A percentile compares a stretch with the other conserved stretches of the same genome.
Conservation (phyloP, 2,888 invertebrate genomes). For the Melieria picta region DNA sequence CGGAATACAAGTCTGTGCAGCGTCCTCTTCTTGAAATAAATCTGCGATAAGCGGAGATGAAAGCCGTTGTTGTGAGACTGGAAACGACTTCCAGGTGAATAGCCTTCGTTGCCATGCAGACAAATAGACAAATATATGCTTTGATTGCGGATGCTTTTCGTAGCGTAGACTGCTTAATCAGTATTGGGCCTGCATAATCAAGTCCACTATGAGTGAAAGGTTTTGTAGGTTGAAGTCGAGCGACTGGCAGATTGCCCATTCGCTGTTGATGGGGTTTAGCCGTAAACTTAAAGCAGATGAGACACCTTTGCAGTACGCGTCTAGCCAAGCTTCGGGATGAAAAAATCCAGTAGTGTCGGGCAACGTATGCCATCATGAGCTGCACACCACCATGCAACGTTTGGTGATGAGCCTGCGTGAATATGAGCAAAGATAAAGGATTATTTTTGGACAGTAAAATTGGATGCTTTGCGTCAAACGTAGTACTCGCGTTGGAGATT, state of each 20-base stretch:
- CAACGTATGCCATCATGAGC: slow-evolving; percentile 25
- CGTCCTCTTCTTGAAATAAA: slow-evolving; percentile 11
- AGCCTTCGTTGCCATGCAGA: no score
- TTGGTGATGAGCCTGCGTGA: slow-evolving; percentile 31
- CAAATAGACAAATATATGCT: slow-evolving; percentile 12
- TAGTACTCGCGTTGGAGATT: slow-evolving; percentile 28
- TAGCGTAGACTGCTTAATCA: slow-evolving; percentile 21
- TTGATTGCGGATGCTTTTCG: slow-evolving; percentile 23
- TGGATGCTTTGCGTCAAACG: slow-evolving; percentile 12
- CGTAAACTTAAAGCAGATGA: slow-evolving; percentile 28
- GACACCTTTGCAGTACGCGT: not conserved
- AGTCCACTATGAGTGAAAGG: slow-evolving; percentile 35
- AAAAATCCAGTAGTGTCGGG: slow-evolving; percentile 20
- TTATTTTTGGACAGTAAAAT: slow-evolving; percentile 18
- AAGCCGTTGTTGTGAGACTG: no score
- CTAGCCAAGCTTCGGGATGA: slow-evolving; percentile 13
- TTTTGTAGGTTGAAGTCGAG: slow-evolving; percentile 21
- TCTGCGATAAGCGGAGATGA: no score
- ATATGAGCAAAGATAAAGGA: slow-evolving; percentile 24
- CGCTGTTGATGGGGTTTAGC: slow-evolving; percentile 24
- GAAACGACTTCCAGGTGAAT: no score
- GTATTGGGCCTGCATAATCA: slow-evolving; percentile 33
- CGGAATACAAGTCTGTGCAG: slow-evolving; percentile 15
- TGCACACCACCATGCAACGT: slow-evolving; percentile 24
- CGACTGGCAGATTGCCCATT: slow-evolving; percentile 30